These are phyloP conservation scores for Cheilosia grossa DNA, from an alignment of 2,888 invertebrate species.

Conservation along the genomic window DNA sequence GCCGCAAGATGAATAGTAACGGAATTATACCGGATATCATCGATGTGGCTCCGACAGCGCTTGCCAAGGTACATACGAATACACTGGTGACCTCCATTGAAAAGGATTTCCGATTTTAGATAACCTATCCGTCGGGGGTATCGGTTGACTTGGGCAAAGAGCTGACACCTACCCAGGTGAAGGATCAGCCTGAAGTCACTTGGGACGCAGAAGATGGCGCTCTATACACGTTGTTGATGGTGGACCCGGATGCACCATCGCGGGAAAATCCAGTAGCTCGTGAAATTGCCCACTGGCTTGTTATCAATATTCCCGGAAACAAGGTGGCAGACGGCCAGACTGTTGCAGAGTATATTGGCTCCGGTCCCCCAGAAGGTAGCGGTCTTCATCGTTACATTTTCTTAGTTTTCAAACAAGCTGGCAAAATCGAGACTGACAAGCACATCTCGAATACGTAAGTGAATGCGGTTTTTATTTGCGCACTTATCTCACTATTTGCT, in stretches of 20 bases:
- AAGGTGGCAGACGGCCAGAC: constrained; percentile 90
- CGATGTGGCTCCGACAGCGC: constrained; percentile 49
- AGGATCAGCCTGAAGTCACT: constrained; percentile 87
- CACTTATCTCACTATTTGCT: not conserved
- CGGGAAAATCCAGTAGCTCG: constrained; percentile 91
- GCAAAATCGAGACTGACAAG: constrained; percentile 84
- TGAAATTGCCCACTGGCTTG: constrained; percentile 97
- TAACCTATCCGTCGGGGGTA: constrained; percentile 81
- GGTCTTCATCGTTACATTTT: constrained; percentile 88
- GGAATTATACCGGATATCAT: constrained; percentile 70
- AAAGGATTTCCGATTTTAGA: constrained; percentile 57
- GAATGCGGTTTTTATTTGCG: no score
- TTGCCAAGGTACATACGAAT: constrained; percentile 78
- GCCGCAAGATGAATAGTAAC: constrained; percentile 53
- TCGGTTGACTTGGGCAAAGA: constrained; percentile 87
- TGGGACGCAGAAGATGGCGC: constrained; percentile 86
- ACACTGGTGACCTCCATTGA: not conserved
- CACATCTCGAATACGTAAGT: constrained; percentile 39
- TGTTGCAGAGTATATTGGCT: constrained; percentile 91
- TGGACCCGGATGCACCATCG: constrained; percentile 92
- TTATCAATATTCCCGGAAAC: constrained; percentile 92
- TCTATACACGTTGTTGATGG: constrained; percentile 92
- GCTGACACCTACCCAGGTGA: constrained; percentile 90
- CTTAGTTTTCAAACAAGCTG: constrained; percentile 87
- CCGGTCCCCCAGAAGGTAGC: constrained; percentile 91